These are phyloP conservation scores for Prolemur simus DNA, from an alignment of 2,113 vertebrate genomes.

Conservation along the genomic window DNA sequence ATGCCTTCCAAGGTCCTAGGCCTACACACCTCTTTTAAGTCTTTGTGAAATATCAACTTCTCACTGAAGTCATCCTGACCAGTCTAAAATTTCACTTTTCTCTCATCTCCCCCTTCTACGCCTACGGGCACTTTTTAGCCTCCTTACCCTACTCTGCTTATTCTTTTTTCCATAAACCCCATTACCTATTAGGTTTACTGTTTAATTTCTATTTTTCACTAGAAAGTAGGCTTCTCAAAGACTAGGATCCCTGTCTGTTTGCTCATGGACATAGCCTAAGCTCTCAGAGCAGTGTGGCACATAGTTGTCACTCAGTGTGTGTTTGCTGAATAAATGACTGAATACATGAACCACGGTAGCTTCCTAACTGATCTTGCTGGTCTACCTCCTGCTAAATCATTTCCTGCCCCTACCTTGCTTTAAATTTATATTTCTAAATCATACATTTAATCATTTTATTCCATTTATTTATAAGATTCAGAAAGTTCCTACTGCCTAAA, in stretches of 20 bases:
- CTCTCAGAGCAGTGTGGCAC: too few species aligned
- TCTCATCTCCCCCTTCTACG: background rate
- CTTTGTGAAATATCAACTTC: background rate
- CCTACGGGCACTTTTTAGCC: background rate
- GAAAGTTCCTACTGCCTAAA: background rate
- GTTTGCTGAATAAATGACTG: background rate
- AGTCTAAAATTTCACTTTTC: background rate
- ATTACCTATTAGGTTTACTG: background rate
- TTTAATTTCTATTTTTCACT: background rate
- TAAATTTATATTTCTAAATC: background rate
- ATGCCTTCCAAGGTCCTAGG: background rate
- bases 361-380: background rate
- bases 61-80: background rate
- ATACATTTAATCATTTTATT: background rate
- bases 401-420: background rate
- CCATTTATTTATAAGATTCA: background rate
- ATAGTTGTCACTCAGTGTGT: background rate
- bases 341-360: too few species aligned
- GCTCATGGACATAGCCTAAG: background rate
- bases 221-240: background rate
- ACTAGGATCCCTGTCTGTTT: background rate
- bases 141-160: background rate
- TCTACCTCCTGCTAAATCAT: background rate
- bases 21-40: background rate
- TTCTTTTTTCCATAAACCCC: background rate